phyloP scores from a whole-genome alignment of 2,888 invertebrate species.

The Xylocampa areola region DNA sequence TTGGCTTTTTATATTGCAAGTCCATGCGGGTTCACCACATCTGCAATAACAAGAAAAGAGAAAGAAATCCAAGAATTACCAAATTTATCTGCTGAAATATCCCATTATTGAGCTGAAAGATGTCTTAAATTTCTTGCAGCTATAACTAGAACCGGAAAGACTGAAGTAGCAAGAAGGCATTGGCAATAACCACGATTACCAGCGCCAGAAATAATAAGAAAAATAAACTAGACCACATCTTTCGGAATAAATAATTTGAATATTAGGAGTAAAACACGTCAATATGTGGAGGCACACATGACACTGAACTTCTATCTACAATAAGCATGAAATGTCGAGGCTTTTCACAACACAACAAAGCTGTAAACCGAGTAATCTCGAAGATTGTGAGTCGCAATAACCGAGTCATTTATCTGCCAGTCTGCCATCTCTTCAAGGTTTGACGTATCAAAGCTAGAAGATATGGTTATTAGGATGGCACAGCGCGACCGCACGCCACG shows the following conservation, averaged over 20 bases:
- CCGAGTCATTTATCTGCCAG: conserved; percentile 46
- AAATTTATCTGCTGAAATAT: no score
- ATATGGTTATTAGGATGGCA: conserved; percentile 84
- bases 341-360: conserved; percentile 11
- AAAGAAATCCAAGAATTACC: no score
- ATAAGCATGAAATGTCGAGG: conserved; percentile 32
- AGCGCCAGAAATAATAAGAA: no score
- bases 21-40: no score
- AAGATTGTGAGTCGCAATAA: conserved; percentile 42
- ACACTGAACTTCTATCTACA: conserved; percentile 20
- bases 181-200: no score
- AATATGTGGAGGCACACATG: neutral
- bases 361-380: conserved; percentile 33
- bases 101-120: no score
- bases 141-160: no score
- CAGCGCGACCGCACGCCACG: conserved; percentile 82
- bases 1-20: no score
- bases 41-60: no score
- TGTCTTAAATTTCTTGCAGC: no score
- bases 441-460: conserved; percentile 74
- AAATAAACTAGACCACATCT: no score
- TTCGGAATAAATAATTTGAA: neutral
- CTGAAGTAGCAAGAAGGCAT: no score
- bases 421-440: conserved; percentile 75
- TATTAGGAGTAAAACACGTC: neutral